Evolutionary conservation across 2,113 vertebrate species (phyloP).

Genomic region (Pseudopipra pipra): DNA sequence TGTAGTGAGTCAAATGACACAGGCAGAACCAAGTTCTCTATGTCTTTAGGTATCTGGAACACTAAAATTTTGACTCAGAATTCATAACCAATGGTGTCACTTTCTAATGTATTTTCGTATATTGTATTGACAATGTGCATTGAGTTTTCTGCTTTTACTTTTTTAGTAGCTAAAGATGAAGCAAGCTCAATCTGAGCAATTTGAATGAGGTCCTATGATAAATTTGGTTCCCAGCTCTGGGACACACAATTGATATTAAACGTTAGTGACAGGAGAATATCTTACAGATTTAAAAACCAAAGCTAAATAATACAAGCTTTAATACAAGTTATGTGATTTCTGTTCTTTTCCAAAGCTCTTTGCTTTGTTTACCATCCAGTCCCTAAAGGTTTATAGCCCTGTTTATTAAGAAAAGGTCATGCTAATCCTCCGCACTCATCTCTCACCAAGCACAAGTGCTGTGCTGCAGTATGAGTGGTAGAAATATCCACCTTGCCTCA

Average conservation of each 20-base stretch:
- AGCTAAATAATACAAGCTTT: conserved; percentile 26
- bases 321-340: neutral
- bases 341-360: conserved; percentile 16
- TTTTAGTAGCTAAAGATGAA: conserved; percentile 4
- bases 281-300: conserved; percentile 30
- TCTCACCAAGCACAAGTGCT: conserved; percentile 6
- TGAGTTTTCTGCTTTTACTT: neutral
- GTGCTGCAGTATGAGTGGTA: conserved; percentile 22
- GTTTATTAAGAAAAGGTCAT: conserved; percentile 57
- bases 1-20: neutral
- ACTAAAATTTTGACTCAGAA: neutral
- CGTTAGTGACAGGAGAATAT: neutral
- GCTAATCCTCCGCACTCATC: conserved; percentile 3
- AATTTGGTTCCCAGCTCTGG: neutral
- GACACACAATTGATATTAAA: neutral
- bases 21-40: neutral
- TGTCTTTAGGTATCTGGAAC: neutral
- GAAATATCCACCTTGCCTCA: conserved; percentile 52
- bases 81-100: neutral
- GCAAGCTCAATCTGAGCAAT: neutral
- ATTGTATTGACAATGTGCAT: neutral
- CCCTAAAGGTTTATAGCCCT: conserved; percentile 57
- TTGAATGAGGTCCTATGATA: neutral
- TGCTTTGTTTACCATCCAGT: conserved; percentile 46
- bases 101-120: neutral